Evolutionary conservation across 2,113 vertebrate species (phyloP).

Genomic region (Alethe diademata): DNA sequence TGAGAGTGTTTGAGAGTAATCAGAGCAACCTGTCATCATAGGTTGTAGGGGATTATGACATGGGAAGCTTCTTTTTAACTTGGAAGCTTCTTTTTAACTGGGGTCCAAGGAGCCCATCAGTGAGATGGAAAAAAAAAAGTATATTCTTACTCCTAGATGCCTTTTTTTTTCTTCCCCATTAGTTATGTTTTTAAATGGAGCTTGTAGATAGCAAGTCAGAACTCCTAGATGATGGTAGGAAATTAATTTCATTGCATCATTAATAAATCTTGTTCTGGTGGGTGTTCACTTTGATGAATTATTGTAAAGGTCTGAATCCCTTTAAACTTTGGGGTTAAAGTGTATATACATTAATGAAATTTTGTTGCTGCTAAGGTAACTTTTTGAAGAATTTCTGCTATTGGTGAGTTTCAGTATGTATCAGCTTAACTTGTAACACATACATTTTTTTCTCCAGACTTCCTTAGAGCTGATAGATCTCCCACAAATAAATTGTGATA

Average conservation of each 20-base stretch:
- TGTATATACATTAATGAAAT: neutral
- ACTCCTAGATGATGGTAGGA: neutral
- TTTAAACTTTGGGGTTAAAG: neutral
- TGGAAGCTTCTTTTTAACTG: neutral
- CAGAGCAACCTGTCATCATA: neutral
- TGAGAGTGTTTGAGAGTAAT: neutral
- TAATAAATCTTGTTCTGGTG: neutral
- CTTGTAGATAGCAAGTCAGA: neutral
- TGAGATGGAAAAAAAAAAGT: neutral
- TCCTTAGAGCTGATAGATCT: neutral
- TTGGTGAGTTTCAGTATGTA: neutral
- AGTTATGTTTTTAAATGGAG: neutral
- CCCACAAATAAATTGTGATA: neutral
- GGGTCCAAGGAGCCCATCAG: rapidly evolving
- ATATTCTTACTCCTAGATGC: neutral
- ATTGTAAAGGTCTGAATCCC: neutral
- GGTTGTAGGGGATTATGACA: neutral
- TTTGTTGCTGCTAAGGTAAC: neutral
- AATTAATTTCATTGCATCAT: neutral
- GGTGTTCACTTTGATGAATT: neutral
- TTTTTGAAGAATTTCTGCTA: neutral
- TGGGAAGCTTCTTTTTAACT: neutral
- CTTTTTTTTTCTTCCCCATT: neutral
- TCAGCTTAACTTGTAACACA: neutral
- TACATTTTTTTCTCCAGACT: neutral